phyloP scores from a whole-genome alignment of 92 coral and sea anemone genomes.

The Umimayanthus kanabou region DNA sequence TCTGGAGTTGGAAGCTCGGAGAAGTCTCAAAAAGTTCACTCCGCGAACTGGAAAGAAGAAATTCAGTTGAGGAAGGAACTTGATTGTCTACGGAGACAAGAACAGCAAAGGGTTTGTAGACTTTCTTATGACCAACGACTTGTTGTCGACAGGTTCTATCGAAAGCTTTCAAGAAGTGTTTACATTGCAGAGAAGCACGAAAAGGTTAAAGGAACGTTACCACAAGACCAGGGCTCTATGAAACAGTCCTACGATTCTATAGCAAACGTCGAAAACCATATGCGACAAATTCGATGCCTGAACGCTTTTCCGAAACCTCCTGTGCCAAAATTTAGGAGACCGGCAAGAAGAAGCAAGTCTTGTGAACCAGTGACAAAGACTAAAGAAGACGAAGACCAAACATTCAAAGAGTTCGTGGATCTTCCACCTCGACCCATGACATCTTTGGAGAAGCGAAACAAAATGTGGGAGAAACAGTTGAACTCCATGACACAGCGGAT shows the following conservation, averaged over 20 bases:
- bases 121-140: slow-evolving; percentile 87
- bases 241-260: slow-evolving; percentile 28
- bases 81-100: slow-evolving; percentile 79
- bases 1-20: slow-evolving; percentile 93
- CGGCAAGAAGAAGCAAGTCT: slow-evolving; percentile 54
- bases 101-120: slow-evolving; percentile 76
- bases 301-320: slow-evolving; percentile 85
- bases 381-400: slow-evolving; percentile 1
- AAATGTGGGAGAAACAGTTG: slow-evolving; percentile 83
- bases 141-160: slow-evolving; percentile 84
- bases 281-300: slow-evolving; percentile 69
- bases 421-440: slow-evolving; percentile 86
- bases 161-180: slow-evolving; percentile 78
- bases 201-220: slow-evolving; percentile 50
- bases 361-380: slow-evolving; percentile 53
- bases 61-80: slow-evolving; percentile 83
- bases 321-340: slow-evolving; percentile 59
- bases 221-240: slow-evolving; percentile 25
- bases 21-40: slow-evolving; percentile 96
- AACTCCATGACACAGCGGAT: slow-evolving; percentile 75
- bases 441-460: slow-evolving; percentile 77
- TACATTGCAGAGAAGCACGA: slow-evolving; percentile 85
- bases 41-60: slow-evolving; percentile 99
- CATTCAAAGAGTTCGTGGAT: slow-evolving; percentile 1
- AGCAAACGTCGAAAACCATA: slow-evolving; percentile 38